Conservation (phyloP, 2,888 invertebrate genomes). For the Caenorhabditis sp. region DNA sequence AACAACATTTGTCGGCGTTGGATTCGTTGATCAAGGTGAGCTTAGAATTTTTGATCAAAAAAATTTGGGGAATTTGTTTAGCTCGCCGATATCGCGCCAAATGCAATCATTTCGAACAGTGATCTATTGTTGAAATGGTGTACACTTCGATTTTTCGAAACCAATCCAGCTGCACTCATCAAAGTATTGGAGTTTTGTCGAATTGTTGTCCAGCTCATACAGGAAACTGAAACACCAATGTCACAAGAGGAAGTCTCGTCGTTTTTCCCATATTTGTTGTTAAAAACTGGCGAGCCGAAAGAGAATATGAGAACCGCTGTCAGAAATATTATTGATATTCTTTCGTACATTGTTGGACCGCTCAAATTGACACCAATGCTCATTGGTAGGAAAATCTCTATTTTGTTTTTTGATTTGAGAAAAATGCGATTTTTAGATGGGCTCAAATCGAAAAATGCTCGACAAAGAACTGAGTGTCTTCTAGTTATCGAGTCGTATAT, state of each 20-base stretch:
- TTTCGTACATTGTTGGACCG: constrained; percentile 48
- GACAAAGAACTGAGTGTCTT: constrained; percentile 93
- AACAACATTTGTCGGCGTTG: constrained; percentile 92
- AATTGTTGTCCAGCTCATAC: constrained; percentile 75
- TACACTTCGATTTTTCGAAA: constrained; percentile 94
- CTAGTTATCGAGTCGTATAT: constrained; percentile 86
- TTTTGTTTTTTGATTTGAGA: no score
- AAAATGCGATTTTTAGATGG: constrained; percentile 77
- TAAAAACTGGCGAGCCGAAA: constrained; percentile 77
- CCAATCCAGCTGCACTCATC: constrained; percentile 93
- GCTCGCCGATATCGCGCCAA: constrained; percentile 72
- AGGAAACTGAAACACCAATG: constrained; percentile 76
- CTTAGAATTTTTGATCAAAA: neutral
- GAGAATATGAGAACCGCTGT: constrained; percentile 47
- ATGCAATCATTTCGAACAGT: constrained; percentile 85
- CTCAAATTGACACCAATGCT: constrained; percentile 47
- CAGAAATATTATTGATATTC: constrained; percentile 45
- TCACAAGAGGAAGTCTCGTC: constrained; percentile 86
- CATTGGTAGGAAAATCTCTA: constrained; percentile 43
- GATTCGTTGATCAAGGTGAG: constrained; percentile 82
- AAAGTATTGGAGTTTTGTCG: constrained; percentile 74
- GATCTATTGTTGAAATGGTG: constrained; percentile 96
- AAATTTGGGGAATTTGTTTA: no score
- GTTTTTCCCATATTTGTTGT: constrained; percentile 91
- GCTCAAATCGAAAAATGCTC: constrained; percentile 92